phyloP scores from a whole-genome alignment of 2,888 invertebrate genomes.

The Caradrina clavipalpis region DNA sequence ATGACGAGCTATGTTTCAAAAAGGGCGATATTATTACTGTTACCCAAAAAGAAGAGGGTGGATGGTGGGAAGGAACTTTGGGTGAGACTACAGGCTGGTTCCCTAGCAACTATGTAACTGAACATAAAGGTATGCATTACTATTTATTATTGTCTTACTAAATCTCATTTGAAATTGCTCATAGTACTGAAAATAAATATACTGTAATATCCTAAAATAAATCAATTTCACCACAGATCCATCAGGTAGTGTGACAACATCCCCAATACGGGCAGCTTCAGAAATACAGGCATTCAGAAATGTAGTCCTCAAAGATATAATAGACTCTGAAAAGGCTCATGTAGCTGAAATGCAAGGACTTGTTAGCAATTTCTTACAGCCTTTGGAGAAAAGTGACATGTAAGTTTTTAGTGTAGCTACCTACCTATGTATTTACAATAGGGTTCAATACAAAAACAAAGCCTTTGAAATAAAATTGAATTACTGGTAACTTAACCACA shows the following conservation, averaged over 20 bases:
- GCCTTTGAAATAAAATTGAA: no score
- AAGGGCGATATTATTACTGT: conserved; percentile 99
- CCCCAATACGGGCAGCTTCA: conserved; percentile 92
- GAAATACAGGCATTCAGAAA: conserved; percentile 95
- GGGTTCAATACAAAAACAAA: background rate
- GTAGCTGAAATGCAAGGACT: conserved; percentile 97
- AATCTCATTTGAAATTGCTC: background rate
- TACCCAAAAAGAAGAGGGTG: conserved; percentile 98
- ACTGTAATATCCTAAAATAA: background rate
- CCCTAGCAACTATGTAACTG: conserved; percentile 99
- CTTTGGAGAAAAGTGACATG: conserved; percentile 97
- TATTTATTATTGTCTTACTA: background rate
- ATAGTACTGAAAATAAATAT: background rate
- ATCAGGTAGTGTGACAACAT: conserved; percentile 91
- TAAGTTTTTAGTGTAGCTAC: conserved; percentile 91
- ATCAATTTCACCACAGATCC: conserved; percentile 79
- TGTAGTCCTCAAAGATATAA: conserved; percentile 96
- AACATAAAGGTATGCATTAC: conserved; percentile 92
- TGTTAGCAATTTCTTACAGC: conserved; percentile 95
- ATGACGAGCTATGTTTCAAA: conserved; percentile 98
- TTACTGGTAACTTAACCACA: no score
- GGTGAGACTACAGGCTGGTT: conserved; percentile 99
- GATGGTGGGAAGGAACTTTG: conserved; percentile 99
- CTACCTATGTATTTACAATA: background rate
- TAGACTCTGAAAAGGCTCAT: conserved; percentile 98